Conservation (phyloP, 2,888 invertebrate genomes). For the Drosophila eohydei region DNA sequence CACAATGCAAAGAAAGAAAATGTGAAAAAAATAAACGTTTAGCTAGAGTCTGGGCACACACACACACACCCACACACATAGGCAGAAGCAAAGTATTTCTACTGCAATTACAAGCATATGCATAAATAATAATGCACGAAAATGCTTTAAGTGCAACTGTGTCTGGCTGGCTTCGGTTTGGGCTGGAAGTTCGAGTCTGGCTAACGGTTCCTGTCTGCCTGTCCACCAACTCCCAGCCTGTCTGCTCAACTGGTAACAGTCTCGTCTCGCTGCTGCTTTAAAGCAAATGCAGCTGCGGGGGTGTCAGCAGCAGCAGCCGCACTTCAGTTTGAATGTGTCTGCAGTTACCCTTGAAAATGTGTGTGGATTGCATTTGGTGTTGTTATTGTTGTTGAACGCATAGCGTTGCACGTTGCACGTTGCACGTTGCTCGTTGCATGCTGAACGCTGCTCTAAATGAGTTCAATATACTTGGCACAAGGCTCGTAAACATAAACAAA, state of each 20-base stretch:
- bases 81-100: conserved; percentile 21
- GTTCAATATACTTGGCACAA: conserved; percentile 75
- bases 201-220: conserved; percentile 34
- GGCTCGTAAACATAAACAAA: conserved; percentile 71
- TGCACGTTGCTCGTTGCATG: conserved; percentile 32
- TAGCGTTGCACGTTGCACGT: conserved; percentile 43
- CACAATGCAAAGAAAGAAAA: conserved; percentile 28
- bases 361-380: conserved; percentile 33
- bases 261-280: conserved; percentile 32
- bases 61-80: conserved; percentile 29
- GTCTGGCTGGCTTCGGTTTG: conserved; percentile 35
- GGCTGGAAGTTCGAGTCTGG: conserved; percentile 6
- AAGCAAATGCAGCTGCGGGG: conserved; percentile 10
- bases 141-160: conserved; percentile 69
- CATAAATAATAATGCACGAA: conserved; percentile 81
- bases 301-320: conserved; percentile 16
- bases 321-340: conserved; percentile 74
- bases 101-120: conserved; percentile 75
- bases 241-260: conserved; percentile 49
- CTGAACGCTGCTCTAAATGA: conserved; percentile 58
- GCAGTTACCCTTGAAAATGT: conserved; percentile 80
- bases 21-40: conserved; percentile 24
- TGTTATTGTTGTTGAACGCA: conserved; percentile 47
- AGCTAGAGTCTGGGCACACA: conserved; percentile 61
- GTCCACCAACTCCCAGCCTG: conserved; percentile 6